Evolutionary conservation across 2,113 vertebrate species (phyloP), one percentile per base, ranked within the genome.

Genomic region (Oryzias celebensis): DNA sequence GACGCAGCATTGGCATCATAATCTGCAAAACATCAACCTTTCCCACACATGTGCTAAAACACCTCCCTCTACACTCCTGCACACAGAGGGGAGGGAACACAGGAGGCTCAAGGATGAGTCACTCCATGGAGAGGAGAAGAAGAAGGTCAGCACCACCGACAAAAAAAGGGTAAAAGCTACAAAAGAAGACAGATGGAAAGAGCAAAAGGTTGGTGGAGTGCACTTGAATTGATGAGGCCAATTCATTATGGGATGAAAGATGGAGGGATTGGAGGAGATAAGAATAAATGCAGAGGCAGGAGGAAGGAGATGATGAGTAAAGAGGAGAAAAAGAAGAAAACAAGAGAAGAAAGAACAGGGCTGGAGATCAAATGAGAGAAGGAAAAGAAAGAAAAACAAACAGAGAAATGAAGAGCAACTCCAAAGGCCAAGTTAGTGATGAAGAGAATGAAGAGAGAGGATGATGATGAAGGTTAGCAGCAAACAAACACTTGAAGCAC

Each of bases 171-270:
- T 56, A 28, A 52, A 55, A 14, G 18, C 1, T 43, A 17, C 28
- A 23, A 42, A 13, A 41, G 4, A 22, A 55, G 42, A 24, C 23
- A 44, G 47, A 49, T 23, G 23, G 36, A 52, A 41, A 2, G 42
- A 18, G 23, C 2, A 43, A 54, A 59, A 44, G 26, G 71, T 14
- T 58, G 60, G 57, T 47, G 7, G 53, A 55, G 44, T 59, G 69
- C 49, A 18, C 68, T 80, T 4, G 36, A 8, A 68, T 57, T 6
- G 41, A 75, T 79, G 73, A 75, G 68, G 62, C 72, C 56, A 36
- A 75, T 62, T 77, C 46, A 72, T 77, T 67, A 77, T 46, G 24
- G 58, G 75, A 78, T 65, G 57, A 23, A 58, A 53, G 65, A 45
- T 3, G n/a, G 12, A n/a, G 10, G 26, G 7, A 20, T 36, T 22